Conservation (phyloP, 2,113 vertebrate genomes). For the Lepisosteus oculatus region DNA sequence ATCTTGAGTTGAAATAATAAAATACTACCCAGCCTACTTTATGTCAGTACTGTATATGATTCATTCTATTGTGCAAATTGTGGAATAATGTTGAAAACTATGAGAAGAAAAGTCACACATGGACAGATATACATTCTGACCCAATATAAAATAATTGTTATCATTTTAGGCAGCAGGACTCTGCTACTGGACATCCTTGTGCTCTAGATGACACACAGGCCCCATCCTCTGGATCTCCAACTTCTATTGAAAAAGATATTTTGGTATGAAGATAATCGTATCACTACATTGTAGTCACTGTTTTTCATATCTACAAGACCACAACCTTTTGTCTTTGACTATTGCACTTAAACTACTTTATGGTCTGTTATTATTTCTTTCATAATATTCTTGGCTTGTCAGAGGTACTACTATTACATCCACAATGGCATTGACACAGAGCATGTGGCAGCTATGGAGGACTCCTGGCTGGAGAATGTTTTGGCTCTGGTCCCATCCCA, state of each 20-base stretch:
- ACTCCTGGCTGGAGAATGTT: constrained; percentile 72
- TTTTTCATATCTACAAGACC: too few species aligned
- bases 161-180: constrained; percentile 55
- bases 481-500: constrained; percentile 62
- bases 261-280: constrained; percentile 47
- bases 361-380: background rate
- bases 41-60: too few species aligned
- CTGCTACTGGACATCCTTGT: constrained; percentile 21
- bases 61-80: too few species aligned
- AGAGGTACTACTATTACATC: constrained; percentile 79
- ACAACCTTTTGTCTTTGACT: too few species aligned
- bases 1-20: too few species aligned
- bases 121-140: too few species aligned
- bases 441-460: constrained; percentile 70
- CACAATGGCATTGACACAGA: constrained; percentile 70
- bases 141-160: constrained; percentile 1
- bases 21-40: too few species aligned
- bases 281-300: too few species aligned
- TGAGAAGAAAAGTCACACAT: too few species aligned
- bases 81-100: too few species aligned
- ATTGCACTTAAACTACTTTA: too few species aligned
- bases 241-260: constrained; percentile 58
- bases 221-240: constrained; percentile 26
- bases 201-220: constrained; percentile 32
- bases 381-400: constrained; percentile 1